phyloP scores from a whole-genome alignment of 1,140 invertebrate species.

The Platyura marginata region DNA sequence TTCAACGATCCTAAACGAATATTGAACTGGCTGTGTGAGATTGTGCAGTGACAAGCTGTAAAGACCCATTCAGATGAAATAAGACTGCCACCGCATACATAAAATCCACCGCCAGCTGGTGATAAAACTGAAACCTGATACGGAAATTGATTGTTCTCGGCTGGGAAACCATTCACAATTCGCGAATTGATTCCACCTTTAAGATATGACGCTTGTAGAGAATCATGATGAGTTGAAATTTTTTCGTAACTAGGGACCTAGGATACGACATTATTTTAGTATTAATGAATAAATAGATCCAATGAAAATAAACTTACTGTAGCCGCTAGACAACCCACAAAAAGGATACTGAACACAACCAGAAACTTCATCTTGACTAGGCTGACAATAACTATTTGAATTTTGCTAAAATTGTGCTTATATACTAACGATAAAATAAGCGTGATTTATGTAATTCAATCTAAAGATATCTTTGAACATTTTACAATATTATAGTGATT shows the following conservation, averaged over 20 bases:
- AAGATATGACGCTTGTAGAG: neutral
- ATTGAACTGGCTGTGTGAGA: neutral
- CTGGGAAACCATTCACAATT: neutral
- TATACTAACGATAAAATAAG: too few species aligned
- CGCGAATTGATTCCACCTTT: neutral
- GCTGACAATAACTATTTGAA: too few species aligned
- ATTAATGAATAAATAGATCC: neutral
- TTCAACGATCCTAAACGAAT: neutral
- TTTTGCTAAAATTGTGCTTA: too few species aligned
- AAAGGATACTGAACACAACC: neutral
- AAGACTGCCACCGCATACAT: neutral
- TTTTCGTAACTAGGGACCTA: neutral
- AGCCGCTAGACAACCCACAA: neutral
- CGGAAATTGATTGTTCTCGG: neutral
- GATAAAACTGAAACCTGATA: neutral
- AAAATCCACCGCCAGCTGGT: neutral
- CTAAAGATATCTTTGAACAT: too few species aligned
- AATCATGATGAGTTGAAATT: neutral
- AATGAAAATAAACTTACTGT: neutral
- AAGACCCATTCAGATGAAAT: neutral
- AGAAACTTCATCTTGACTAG: too few species aligned
- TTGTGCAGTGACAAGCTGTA: neutral
- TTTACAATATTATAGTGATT: too few species aligned
- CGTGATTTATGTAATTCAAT: too few species aligned
- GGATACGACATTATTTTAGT: neutral